A percentile compares a stretch with the other conserved stretches of the same genome.
Evolutionary conservation across 2,113 vertebrate genomes (phyloP).

Genomic region (Clarias batrachus): DNA sequence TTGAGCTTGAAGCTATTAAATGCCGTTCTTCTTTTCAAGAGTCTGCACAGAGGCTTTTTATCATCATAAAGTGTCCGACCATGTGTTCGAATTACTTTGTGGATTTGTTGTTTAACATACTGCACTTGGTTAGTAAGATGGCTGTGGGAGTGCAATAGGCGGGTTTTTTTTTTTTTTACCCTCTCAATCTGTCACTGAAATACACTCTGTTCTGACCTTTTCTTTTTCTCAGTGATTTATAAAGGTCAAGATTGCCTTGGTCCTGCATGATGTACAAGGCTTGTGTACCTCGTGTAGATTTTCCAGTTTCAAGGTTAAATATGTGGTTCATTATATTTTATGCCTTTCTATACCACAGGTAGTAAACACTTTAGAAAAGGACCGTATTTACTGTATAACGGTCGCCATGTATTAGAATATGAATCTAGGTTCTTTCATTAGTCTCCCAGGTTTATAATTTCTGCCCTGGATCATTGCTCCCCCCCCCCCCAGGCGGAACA

Average conservation of each 20-base stretch:
- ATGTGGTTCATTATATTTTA: not conserved
- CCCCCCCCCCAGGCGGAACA: not conserved
- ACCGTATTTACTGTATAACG: not conserved
- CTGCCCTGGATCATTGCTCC: not conserved
- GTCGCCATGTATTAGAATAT: not conserved
- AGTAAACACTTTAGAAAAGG: not conserved
- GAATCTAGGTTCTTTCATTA: not conserved
- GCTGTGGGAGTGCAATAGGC: constrained; percentile 16
- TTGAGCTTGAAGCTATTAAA: not conserved
- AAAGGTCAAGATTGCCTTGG: not conserved
- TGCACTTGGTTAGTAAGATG: not conserved
- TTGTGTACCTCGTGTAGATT: not conserved
- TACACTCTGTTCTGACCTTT: constrained; percentile 2
- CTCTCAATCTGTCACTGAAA: not conserved
- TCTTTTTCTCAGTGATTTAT: not conserved
- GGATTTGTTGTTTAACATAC: not conserved
- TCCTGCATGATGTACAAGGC: not conserved
- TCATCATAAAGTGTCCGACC: not conserved
- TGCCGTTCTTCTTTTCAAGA: not conserved
- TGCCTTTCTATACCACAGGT: not conserved
- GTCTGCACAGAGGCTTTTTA: not conserved
- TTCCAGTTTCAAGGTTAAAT: not conserved
- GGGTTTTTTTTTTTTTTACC: not conserved
- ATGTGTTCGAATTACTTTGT: not conserved
- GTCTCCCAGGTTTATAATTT: not conserved